Percentiles rank a stretch among this genome's conserved stretches.
Conservation (phyloP, 2,113 vertebrate genomes). For the Gymnarchus niloticus region DNA sequence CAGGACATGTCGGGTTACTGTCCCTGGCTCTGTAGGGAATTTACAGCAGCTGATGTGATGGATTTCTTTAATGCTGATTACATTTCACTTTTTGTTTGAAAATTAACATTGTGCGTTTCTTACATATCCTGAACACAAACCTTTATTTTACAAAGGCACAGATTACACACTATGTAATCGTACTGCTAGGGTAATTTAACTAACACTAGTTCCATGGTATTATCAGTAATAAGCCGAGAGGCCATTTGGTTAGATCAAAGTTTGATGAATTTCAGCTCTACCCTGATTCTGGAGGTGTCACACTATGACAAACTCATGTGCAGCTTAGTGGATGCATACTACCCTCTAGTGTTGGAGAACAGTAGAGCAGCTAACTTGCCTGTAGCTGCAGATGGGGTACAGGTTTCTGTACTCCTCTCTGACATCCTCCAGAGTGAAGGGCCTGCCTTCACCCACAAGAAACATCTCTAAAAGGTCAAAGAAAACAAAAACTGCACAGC, state of each 20-base stretch:
- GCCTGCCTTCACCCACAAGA: slow-evolving; percentile 26
- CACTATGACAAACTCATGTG: not conserved
- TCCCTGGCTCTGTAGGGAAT: not conserved
- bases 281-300: not conserved
- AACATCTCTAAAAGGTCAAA: slow-evolving; percentile 25
- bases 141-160: not conserved
- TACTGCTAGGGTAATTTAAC: not conserved
- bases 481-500: not conserved
- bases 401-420: slow-evolving; percentile 26
- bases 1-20: not conserved
- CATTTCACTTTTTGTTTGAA: not conserved
- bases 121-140: not conserved
- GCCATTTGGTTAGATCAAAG: slow-evolving; percentile 8
- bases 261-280: not conserved
- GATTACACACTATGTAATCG: not conserved
- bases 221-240: not conserved
- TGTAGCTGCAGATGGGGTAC: slow-evolving; percentile 25
- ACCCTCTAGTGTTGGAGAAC: slow-evolving; percentile 28
- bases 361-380: not conserved
- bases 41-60: not conserved
- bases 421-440: slow-evolving; percentile 36
- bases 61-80: not conserved
- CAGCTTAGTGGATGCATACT: slow-evolving; percentile 24
- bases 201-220: not conserved
- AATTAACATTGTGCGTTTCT: not conserved